Evolutionary conservation across 2,113 vertebrate genomes (phyloP), one percentile per base, ranked within the genome.

Genomic region (Bothrops jararaca): DNA sequence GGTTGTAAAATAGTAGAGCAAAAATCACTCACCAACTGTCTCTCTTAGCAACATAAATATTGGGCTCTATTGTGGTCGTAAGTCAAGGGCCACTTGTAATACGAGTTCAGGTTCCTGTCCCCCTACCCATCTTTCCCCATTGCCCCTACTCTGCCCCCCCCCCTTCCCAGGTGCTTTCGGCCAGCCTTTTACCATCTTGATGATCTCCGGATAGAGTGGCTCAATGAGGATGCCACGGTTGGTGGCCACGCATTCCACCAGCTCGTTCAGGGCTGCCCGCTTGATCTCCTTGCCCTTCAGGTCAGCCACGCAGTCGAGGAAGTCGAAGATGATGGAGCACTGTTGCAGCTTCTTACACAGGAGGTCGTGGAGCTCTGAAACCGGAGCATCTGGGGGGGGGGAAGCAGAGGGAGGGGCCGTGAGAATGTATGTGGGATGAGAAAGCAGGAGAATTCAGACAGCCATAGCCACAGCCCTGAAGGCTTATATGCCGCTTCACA

Each of bases 211-310:
- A 96, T 99, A 99, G 45, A 99, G 97, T 0, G 98, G 98, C 95
- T 99, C 98, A 4, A 98, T 98, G 95, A 99, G 98, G 93, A 99
- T 98, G 1, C 98, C 98, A 50, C 98, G 98, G 95, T 98, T 98
- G 3, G 98, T 98, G 94, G 98, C 98, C 96, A 99, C 98, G 20
- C 98, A 98, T 95, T 99, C 98, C 97, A 99, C 98, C 97, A 99
- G 98, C 94, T 99, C 98, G 1, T 98, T 99, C 92, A 99, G 98
- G 0, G 98, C 98, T 0, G 98, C 98, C 24, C 98, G 98, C 96
- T 99, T 99, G 97, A 99, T 98, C 97, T 99, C 98, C 96, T 99
- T 99, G 90, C 98, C 98, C 96, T 99, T 99, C 90, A 99, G 98
- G 97, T 99, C 98, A 0, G 98, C 98, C 91, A 99, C 99, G 57